Evolutionary conservation across 2,797 vertebrate genomes (phyloP), one percentile per base, ranked within the genome.

Genomic region (Tinamus major): DNA sequence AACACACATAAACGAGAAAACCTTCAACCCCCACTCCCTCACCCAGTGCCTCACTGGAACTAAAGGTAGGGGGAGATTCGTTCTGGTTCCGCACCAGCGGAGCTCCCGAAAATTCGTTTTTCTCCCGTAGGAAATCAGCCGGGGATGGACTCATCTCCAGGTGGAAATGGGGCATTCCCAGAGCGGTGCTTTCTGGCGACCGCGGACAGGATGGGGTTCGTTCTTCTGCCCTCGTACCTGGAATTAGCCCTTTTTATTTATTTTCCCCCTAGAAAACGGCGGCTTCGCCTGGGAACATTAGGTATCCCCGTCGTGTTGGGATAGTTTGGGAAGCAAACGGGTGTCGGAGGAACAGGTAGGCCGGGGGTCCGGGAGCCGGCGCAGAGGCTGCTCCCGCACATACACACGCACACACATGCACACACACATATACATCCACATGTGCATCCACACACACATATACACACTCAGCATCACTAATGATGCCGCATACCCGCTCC

Each of bases 111-210:
- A 90, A 86, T 1, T 5, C 4, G 16, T 24, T 39, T 87, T 79
- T 70, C 42, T 79, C 21, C 56, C 33, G 58, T 23, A 68, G 63
- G 87, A 71, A 55, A 61, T 6, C 39, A 61, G 5, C 9, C 35
- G n/a, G 42, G n/a, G 6, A 29, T 53, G 39, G 55, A 79, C 29
- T 1, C 1, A 0, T 26, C 2, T 44, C 58, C 62, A 5, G 0
- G 2, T 1, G 3, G 64, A 55, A 72, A 76, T 6, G 9, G 7
- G 35, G 85, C 7, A 39, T 79, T 35, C 31, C 6, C n/a, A 74
- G 24, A 1, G 4, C 2, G 27, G 8, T 29, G 44, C 11, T 82
- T 5, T 13, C 42, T 0, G 15, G 35, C 0, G 4, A 8, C 46
- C 0, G 0, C 35, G 46, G 51, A 27, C 20, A 48, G 48, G 7